Conservation (phyloP, 2,888 invertebrate species). For the Coenonympha arcania region DNA sequence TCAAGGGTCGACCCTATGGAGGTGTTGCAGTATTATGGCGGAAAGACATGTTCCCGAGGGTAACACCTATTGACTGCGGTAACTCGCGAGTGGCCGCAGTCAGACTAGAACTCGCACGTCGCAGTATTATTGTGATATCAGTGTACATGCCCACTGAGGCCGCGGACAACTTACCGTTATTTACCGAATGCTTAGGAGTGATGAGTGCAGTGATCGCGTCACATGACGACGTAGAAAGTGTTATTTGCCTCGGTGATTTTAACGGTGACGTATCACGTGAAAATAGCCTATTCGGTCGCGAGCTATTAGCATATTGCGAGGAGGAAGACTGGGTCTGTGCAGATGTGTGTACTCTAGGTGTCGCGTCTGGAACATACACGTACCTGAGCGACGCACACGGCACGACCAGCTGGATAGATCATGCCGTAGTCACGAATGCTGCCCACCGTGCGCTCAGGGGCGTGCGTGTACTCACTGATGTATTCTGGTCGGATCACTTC, state of each 20-base stretch:
- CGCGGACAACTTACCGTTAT: background rate
- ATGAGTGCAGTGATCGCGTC: background rate
- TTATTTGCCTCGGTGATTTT: background rate
- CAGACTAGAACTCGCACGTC: background rate
- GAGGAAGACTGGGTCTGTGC: conserved; percentile 1
- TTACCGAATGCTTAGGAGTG: background rate
- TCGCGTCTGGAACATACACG: background rate
- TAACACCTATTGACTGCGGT: background rate
- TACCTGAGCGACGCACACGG: background rate
- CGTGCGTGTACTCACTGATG: background rate
- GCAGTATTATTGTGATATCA: background rate
- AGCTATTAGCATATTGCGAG: background rate
- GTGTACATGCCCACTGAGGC: background rate
- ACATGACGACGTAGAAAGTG: background rate
- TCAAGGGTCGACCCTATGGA: background rate
- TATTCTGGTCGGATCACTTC: conserved; percentile 1
- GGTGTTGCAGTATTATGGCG: background rate
- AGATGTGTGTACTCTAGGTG: background rate
- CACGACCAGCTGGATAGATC: background rate
- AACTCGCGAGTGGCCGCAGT: background rate
- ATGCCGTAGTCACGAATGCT: background rate
- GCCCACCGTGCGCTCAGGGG: background rate
- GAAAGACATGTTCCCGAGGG: background rate
- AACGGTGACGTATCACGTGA: background rate
- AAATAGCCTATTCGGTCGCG: background rate